Conservation (phyloP, 2,113 vertebrate species). For the Gambusia affinis region DNA sequence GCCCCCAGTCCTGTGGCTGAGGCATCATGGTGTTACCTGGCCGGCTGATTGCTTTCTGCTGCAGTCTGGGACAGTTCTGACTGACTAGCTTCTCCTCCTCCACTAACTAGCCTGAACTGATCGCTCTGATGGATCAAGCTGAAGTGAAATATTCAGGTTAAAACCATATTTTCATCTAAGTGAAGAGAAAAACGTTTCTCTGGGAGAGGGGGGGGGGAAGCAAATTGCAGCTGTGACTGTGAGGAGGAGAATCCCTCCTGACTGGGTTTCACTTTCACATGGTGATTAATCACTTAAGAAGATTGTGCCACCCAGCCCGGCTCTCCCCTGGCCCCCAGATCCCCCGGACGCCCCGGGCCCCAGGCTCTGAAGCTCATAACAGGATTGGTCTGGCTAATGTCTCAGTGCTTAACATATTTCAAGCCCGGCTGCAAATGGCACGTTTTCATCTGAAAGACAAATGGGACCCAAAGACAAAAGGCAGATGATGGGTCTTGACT, state of each 20-base stretch:
- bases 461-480: conserved; percentile 71
- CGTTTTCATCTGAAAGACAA: conserved; percentile 74
- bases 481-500: conserved; percentile 68
- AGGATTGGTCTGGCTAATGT: conserved; percentile 79
- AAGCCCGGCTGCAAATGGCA: conserved; percentile 60
- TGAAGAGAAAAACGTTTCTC: not conserved
- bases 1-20: conserved; percentile 25
- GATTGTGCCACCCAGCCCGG: conserved; percentile 54
- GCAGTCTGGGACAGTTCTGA: conserved; percentile 56
- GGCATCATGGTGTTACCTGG: not conserved
- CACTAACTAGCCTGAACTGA: not conserved
- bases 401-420: conserved; percentile 66
- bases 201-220: no score
- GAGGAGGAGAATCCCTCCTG: conserved; percentile 62
- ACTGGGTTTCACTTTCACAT: conserved; percentile 77
- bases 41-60: conserved; percentile 61
- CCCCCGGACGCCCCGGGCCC: not conserved
- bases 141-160: not conserved
- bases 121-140: not conserved
- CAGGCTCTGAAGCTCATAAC: conserved; percentile 69
- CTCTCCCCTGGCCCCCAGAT: not conserved
- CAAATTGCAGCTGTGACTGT: conserved; percentile 7
- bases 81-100: conserved; percentile 22
- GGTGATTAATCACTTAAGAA: conserved; percentile 82
- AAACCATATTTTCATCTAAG: not conserved